Base-by-base conservation (phyloP, 2,797 vertebrate genomes). In the Helostoma temminkii region DNA sequence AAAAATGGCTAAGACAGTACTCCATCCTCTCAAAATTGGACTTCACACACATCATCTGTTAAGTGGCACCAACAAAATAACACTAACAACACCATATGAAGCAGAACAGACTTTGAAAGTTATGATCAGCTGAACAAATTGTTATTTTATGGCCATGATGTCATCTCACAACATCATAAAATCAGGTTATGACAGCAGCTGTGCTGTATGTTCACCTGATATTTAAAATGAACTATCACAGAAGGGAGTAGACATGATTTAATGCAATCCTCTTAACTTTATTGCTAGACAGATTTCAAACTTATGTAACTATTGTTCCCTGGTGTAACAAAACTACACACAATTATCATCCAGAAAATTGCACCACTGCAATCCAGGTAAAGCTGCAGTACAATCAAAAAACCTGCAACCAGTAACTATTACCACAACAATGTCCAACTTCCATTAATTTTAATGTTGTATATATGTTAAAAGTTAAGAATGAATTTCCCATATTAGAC, bases 181-280 rank as follows among this genome's bases (percentile, higher is more conserved):
- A 57, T 19, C 46, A 46, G 30, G 19, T 21, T 57, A 19, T 53
- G 19, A 57, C 5, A 43, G 11, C 69, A 50, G 26, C 45, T 55
- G 15, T 9, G 2, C 30, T 32, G 32, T 4, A 5, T 14, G 28
- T 57, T 53, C 7, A 3, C 5, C 18, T 34, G 42, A 54, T 26
- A 43, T 61, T 48, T 49, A 22, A 48, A 61, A 36, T 28, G 14
- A 43, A 28, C 1, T 0, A 34, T 34, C 56, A 54, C 15, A 25
- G 24, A 50, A 9, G 37, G 9, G 32, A 32, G 9, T 3, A 30
- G 28, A 30, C 26, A 26, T 26, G 6, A 26, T 1, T 30, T 8
- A 19, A 36, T 28, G 21, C 3, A n/a, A 10, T 65, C 11, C 9
- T 54, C 16, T 45, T 42, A 41, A 41, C 8, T n/a, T n/a, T n/a